These are phyloP conservation scores for Ischnura elegans DNA, from an alignment of 2,888 invertebrate species.

Conservation along the genomic window DNA sequence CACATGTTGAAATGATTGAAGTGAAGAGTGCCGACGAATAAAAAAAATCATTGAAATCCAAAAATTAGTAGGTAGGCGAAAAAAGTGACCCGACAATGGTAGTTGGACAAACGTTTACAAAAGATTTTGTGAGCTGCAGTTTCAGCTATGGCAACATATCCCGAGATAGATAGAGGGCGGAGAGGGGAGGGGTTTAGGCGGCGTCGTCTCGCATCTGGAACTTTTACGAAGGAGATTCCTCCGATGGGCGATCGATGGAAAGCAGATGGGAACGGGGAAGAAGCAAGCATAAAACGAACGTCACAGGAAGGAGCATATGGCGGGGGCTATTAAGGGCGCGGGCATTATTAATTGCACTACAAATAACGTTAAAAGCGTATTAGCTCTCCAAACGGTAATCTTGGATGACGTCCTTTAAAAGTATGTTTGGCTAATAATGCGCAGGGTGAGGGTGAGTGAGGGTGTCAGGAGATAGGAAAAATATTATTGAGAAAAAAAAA, in stretches of 20 bases:
- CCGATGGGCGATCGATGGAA: constrained; percentile 34
- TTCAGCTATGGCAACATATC: constrained; percentile 14
- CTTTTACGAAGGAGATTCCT: constrained; percentile 30
- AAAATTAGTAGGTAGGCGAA: no score
- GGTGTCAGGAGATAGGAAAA: background rate
- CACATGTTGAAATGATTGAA: no score
- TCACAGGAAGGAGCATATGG: constrained; percentile 15
- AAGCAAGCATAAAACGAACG: constrained; percentile 11
- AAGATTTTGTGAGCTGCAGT: background rate
- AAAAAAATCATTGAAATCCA: background rate
- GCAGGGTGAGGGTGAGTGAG: background rate
- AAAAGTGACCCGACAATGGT: background rate
- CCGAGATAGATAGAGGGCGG: background rate
- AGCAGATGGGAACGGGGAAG: constrained; percentile 23
- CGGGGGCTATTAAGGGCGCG: constrained; percentile 10
- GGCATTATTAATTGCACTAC: constrained; percentile 31
- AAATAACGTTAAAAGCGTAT: constrained; percentile 13
- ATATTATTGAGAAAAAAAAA: no score
- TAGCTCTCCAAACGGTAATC: background rate
- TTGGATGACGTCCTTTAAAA: background rate
- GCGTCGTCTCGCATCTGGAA: constrained; percentile 9
- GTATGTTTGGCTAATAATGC: background rate
- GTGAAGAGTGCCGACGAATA: no score
- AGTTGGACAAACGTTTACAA: constrained; percentile 13
- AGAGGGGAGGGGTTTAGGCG: no score